phyloP scores from a whole-genome alignment of 2,113 vertebrate species.

The Chroicocephalus ridibundus region DNA sequence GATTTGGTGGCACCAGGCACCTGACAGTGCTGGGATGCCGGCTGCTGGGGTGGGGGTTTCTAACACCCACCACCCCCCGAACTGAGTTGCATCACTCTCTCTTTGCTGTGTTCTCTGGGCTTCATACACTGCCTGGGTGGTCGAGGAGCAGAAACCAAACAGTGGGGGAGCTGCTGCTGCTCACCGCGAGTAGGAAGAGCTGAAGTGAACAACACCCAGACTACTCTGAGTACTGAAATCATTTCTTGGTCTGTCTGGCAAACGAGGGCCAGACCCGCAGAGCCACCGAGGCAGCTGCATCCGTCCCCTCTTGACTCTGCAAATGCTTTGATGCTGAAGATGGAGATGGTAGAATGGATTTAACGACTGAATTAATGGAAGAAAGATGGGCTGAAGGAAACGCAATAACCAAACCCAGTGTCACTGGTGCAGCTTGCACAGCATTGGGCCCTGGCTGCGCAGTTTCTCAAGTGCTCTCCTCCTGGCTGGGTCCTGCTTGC shows the following conservation, averaged over 20 bases:
- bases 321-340: not conserved
- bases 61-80: no score
- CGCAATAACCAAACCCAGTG: not conserved
- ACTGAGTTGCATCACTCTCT: not conserved
- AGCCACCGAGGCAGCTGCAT: not conserved
- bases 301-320: not conserved
- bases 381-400: not conserved
- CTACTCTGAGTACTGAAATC: not conserved
- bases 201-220: not conserved
- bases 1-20: not conserved
- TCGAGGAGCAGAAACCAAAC: not conserved
- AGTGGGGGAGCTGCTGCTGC: not conserved
- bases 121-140: not conserved
- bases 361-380: not conserved
- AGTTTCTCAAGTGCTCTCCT: not conserved
- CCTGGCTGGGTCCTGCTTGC: not conserved
- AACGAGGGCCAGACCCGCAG: not conserved
- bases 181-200: not conserved
- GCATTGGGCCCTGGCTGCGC: rapidly evolving
- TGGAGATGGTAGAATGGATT: not conserved
- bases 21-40: not conserved
- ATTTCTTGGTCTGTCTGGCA: not conserved
- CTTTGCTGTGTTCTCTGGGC: not conserved
- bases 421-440: not conserved
- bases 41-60: not conserved